A percentile compares a stretch with the other conserved stretches of the same genome.
phyloP scores from a whole-genome alignment of 2,888 invertebrate species.

The Diarsia rubi region DNA sequence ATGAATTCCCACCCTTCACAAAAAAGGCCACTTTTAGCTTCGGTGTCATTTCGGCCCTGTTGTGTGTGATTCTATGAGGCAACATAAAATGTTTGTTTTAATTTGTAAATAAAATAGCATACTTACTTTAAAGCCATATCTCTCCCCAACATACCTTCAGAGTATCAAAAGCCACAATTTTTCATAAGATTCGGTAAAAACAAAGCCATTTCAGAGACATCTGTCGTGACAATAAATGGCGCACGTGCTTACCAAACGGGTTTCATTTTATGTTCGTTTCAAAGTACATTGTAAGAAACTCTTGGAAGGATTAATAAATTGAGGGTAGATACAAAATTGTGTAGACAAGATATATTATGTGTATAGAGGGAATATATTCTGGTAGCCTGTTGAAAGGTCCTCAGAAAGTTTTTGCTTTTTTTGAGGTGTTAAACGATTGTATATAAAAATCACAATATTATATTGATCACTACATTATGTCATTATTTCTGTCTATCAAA shows the following conservation, averaged over 20 bases:
- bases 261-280: conserved; percentile 51
- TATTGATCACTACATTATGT: not conserved
- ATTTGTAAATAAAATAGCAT: not conserved
- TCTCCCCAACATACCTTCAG: not conserved
- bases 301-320: conserved; percentile 44
- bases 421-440: not conserved
- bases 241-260: conserved; percentile 54
- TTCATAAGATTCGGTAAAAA: conserved; percentile 44
- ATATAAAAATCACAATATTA: not conserved
- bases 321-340: conserved; percentile 21
- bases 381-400: too few relatives aligned
- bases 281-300: conserved; percentile 52
- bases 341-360: not conserved
- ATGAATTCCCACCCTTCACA: too few relatives aligned
- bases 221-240: conserved; percentile 57
- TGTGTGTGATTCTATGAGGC: not conserved
- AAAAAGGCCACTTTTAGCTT: too few relatives aligned
- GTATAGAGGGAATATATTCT: not conserved
- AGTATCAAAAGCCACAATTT: conserved; percentile 31
- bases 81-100: not conserved
- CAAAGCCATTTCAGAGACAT: conserved; percentile 50
- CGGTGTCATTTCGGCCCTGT: too few relatives aligned
- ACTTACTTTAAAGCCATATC: not conserved
- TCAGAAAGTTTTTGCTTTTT: not conserved
- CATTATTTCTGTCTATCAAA: not conserved